Evolutionary conservation across 2,888 invertebrate genomes (phyloP), one percentile per base, ranked within the genome.

Genomic region (Prostheceraeus crozeri): DNA sequence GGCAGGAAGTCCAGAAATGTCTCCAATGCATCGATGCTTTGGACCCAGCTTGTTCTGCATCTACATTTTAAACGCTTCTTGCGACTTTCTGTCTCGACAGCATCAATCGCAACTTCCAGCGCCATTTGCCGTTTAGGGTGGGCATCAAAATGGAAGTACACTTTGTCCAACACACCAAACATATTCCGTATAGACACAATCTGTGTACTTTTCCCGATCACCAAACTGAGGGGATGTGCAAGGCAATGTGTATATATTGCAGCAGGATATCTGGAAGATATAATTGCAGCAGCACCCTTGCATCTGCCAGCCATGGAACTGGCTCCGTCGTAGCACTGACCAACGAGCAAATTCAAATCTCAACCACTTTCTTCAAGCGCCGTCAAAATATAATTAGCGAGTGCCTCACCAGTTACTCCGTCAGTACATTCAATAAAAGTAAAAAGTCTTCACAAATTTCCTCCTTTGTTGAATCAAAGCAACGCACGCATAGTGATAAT

Each of bases 231-330:
- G 8, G 27, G 48, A 48, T 48, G 48, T 48, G 48, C 16, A 11
- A 14, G 4, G 28, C 25, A 48, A 48, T 48, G 48, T 28, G 48
- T 48, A 30, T 48, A 48, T 11, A 48, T 48, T 48, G 48, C 48
- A 11, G 10, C 28, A 4, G 48, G 48, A 48, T 48, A 48, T 14
- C 28, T 25, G 25, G 25, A 11, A 4, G 6, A 25, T 19, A 48
- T 48, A 16, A 48, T 48, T 6, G 48, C 14, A 25, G 48, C 48
- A 48, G 48, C 25, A 11, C 48, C n/a, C n/a, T n/a, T n/a, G n/a
- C n/a, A n/a, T n/a, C n/a, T n/a, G n/a, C 48, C 48, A 19, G 48
- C 25, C 48, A 48, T 23, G 4, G 25, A 48, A 16, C 48, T 48
- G 16, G 14, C 48, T 48, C 48, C 14, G 28, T 48, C 48, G 4